Base-by-base conservation (phyloP, 2,888 invertebrate species). In the Carterocephalus palaemon region DNA sequence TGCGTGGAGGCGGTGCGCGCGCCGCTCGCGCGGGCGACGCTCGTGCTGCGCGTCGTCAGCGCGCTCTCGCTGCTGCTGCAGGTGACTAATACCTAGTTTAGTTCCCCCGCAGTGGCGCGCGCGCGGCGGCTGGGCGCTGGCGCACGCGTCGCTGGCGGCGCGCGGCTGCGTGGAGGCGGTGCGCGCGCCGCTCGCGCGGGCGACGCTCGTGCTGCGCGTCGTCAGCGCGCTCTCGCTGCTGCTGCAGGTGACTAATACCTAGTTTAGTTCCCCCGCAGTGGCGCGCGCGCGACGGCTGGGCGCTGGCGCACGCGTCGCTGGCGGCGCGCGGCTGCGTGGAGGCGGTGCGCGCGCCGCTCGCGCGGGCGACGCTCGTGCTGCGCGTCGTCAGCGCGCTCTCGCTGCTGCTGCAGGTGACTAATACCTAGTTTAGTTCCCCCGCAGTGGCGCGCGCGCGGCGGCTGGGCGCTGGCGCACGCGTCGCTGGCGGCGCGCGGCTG, bases 121-220 rank as follows among this genome's bases (percentile, higher is more conserved):
- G 61, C 68, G 66, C 4, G 61, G 54, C 17, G 67, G 62, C 47
- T 71, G 74, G 71, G 0, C 67, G 36, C 60, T 76, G 51, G 59
- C 66, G 33, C 53, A 74, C 1, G 78, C 80, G 47, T 78, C 81
- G 33, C 67, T 82, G 38, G 73, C 78, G 63, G 67, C 80, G 46
- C 74, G 75, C 48, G 82, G 80, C 37, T 85, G 84, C 52, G 75
- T 75, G 42, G 79, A 77, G 50, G 84, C 84, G 0, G 71, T 79
- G 36, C 67, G 77, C 2, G 65, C 65, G 36, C 83, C 85, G 13
- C 78, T 86, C 37, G 62, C 70, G 0, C 54, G 64, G 1, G 75
- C 79, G 1, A 57, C 81, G 23, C 62, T 76, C 1, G 78, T 73
- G 4, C 59, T 85, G 54, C 76, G 76, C 52, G 59, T 66, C 47